Evolutionary conservation across 35 echinoderm and acorn worm genomes (phyloP).

Genomic region (Holothuria glaberrima): DNA sequence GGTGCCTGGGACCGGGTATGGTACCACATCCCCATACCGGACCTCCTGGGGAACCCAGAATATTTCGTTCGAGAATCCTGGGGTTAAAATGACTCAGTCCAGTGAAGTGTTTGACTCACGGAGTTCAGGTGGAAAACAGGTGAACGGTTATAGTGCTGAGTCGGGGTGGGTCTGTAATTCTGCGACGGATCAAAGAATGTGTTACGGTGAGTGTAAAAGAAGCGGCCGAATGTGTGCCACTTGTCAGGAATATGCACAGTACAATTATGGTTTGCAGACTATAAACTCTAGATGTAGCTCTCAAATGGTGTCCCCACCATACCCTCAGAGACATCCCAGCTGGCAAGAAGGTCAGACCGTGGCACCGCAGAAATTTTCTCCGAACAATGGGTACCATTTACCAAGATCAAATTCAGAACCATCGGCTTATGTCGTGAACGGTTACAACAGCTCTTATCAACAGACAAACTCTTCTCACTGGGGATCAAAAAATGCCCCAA

Average conservation of each 20-base stretch:
- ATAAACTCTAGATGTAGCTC: not conserved
- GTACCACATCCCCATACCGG: slow-evolving; percentile 2
- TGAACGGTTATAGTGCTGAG: not conserved
- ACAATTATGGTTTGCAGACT: slow-evolving; percentile 42
- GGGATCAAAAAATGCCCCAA: slow-evolving; percentile 9
- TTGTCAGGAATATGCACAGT: slow-evolving; percentile 26
- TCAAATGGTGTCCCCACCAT: not conserved
- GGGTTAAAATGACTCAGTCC: not conserved
- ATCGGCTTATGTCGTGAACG: not conserved
- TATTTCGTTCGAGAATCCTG: not conserved
- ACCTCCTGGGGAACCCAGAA: not conserved
- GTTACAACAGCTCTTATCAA: not conserved
- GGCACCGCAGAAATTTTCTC: not conserved
- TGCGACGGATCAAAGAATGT: slow-evolving; percentile 13
- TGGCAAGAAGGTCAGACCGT: slow-evolving; percentile 11
- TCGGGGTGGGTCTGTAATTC: not conserved
- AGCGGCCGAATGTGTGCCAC: slow-evolving; percentile 37
- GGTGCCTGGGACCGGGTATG: slow-evolving; percentile 36
- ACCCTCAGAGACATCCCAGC: slow-evolving; percentile 29
- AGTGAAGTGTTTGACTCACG: not conserved
- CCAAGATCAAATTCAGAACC: slow-evolving; percentile 31
- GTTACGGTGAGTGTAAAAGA: slow-evolving; percentile 41
- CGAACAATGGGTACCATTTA: slow-evolving; percentile 41
- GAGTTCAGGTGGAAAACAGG: not conserved
- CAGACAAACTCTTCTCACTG: not conserved